Evolutionary conservation across 2,888 invertebrate genomes (phyloP).

Genomic region (Microplitis manilae): DNA sequence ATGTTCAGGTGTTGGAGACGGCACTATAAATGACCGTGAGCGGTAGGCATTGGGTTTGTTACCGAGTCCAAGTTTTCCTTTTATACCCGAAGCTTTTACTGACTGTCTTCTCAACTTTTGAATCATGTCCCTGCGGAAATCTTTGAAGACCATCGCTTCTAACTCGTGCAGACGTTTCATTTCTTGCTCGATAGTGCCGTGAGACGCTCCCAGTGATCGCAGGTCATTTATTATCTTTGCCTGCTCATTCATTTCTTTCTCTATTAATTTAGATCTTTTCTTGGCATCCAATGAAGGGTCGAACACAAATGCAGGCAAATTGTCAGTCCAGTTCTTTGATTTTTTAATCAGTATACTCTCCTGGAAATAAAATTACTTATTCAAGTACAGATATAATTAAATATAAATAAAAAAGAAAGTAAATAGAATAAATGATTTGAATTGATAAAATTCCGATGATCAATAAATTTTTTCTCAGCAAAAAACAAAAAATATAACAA

Average conservation of each 20-base stretch:
- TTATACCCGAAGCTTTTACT: slow-evolving; percentile 83
- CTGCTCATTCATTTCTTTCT: slow-evolving; percentile 98
- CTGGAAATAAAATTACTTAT: slow-evolving; percentile 65
- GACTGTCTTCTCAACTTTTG: slow-evolving; percentile 90
- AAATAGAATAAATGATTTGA: not conserved
- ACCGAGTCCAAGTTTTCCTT: slow-evolving; percentile 84
- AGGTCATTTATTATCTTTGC: slow-evolving; percentile 95
- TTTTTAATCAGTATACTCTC: slow-evolving; percentile 80
- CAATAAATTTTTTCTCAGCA: slow-evolving; percentile 8
- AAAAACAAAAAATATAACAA: slow-evolving; percentile 51
- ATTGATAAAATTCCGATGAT: slow-evolving; percentile 1
- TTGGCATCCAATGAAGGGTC: slow-evolving; percentile 86
- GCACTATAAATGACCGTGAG: slow-evolving; percentile 84
- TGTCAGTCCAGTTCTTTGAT: slow-evolving; percentile 80
- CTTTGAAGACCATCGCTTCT: slow-evolving; percentile 94
- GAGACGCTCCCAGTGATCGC: slow-evolving; percentile 88
- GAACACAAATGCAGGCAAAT: slow-evolving; percentile 87
- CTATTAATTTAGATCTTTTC: slow-evolving; percentile 92
- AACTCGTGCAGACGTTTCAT: slow-evolving; percentile 92
- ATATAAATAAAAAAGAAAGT: slow-evolving; percentile 10
- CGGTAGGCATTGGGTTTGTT: slow-evolving; percentile 78
- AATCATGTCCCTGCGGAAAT: slow-evolving; percentile 94
- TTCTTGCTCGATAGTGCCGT: slow-evolving; percentile 93
- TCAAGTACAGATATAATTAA: not conserved
- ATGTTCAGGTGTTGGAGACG: slow-evolving; percentile 79